Evolutionary conservation across 2,113 vertebrate genomes (phyloP).

Genomic region (Aphelocoma coerulescens): DNA sequence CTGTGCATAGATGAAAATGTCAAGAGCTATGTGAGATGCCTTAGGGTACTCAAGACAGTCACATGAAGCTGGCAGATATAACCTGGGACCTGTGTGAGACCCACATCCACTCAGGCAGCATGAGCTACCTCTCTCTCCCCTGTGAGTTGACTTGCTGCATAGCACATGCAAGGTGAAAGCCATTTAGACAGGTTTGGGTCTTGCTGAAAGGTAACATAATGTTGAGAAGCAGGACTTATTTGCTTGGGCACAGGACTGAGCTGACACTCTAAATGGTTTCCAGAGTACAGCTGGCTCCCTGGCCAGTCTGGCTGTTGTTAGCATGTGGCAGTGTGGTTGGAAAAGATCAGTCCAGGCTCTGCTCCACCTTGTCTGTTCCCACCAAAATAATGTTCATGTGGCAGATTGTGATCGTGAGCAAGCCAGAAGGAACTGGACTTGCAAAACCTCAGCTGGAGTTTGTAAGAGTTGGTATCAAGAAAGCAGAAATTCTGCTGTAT

Average conservation of each 20-base stretch:
- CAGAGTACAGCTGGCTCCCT: neutral
- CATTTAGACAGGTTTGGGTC: neutral
- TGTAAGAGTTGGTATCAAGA: neutral
- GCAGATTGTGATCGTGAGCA: accelerated
- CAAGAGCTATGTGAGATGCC: neutral
- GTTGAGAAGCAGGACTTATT: neutral
- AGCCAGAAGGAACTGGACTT: neutral
- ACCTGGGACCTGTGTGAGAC: neutral
- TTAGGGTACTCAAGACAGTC: neutral
- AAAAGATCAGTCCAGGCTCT: neutral
- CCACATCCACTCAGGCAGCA: neutral
- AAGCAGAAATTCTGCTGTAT: neutral
- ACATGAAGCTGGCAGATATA: neutral
- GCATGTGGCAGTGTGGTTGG: neutral
- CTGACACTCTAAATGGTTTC: neutral
- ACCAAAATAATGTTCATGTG: neutral
- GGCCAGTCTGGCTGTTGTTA: neutral
- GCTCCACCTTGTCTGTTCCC: neutral
- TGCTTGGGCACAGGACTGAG: neutral
- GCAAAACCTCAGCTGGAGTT: neutral
- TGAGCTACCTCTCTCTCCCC: neutral
- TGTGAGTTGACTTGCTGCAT: neutral
- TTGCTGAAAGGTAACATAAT: neutral
- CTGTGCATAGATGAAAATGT: neutral
- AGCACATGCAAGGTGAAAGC: neutral